phyloP scores from a whole-genome alignment of 2,888 invertebrate genomes.

The Perithous albicinctus region DNA sequence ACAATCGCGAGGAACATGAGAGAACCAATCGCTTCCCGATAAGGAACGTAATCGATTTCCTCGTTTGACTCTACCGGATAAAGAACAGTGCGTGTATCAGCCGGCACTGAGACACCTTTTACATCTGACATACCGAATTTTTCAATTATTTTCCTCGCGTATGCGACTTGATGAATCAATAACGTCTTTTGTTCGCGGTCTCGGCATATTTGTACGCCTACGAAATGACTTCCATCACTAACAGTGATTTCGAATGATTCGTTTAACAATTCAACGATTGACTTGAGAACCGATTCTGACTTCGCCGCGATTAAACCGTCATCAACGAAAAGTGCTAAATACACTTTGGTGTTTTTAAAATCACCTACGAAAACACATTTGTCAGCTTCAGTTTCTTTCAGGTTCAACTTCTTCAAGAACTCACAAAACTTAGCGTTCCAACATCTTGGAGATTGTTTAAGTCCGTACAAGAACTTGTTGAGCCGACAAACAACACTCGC shows the following conservation, averaged over 20 bases:
- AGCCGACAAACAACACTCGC: no score
- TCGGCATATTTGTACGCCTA: background rate
- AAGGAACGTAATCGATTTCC: slow-evolving; percentile 5
- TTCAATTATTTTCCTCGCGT: background rate
- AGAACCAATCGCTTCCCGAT: background rate
- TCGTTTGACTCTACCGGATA: background rate
- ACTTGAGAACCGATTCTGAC: background rate
- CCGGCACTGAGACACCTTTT: background rate
- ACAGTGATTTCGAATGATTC: background rate
- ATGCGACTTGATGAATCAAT: background rate
- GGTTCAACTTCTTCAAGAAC: no score
- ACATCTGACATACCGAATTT: background rate
- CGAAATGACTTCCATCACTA: background rate
- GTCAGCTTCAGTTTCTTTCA: no score
- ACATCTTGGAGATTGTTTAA: no score
- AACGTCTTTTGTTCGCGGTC: background rate
- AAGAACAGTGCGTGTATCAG: background rate
- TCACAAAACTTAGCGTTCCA: no score
- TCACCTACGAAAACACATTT: no score
- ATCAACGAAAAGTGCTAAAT: background rate
- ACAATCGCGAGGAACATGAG: background rate
- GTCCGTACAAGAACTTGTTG: no score
- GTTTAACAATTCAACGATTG: background rate
- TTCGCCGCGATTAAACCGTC: background rate
- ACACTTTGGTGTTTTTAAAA: background rate